Conservation (phyloP, 2,797 vertebrate genomes). For the Ctenopoma kingsleyae region DNA sequence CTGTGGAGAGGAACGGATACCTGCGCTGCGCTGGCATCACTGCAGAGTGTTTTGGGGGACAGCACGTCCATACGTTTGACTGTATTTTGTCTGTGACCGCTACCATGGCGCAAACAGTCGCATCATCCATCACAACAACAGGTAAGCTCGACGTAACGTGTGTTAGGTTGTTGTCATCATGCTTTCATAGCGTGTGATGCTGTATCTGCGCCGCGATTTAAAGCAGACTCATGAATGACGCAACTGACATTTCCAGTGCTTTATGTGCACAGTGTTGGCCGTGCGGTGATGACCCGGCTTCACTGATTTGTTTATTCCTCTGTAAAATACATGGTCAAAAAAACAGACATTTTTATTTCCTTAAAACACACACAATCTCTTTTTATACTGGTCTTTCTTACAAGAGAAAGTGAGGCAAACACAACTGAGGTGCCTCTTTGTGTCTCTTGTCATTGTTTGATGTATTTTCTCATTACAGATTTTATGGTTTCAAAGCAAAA, state of each 20-base stretch:
- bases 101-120: conserved; percentile 76
- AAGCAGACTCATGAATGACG: conserved; percentile 65
- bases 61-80: conserved; percentile 16
- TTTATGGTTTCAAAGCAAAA: not conserved
- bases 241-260: conserved; percentile 58
- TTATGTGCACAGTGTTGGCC: conserved; percentile 32
- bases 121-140: conserved; percentile 60
- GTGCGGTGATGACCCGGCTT: conserved; percentile 21
- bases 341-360: not conserved
- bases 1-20: conserved; percentile 35
- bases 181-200: not conserved
- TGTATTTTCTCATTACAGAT: not conserved
- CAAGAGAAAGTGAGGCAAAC: not conserved
- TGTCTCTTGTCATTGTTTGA: conserved; percentile 11
- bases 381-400: not conserved
- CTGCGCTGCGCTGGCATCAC: conserved; percentile 49
- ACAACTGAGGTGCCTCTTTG: conserved; percentile 3
- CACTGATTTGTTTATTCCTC: conserved; percentile 16
- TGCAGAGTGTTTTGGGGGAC: conserved; percentile 47
- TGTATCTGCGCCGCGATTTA: conserved; percentile 35
- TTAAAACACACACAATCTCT: not conserved
- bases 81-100: conserved; percentile 22
- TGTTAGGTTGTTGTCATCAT: not conserved
- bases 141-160: conserved; percentile 58
- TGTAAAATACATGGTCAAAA: too few relatives aligned